These are phyloP conservation scores for Coluber constrictor DNA, from an alignment of 2,797 vertebrate species.

Conservation along the genomic window DNA sequence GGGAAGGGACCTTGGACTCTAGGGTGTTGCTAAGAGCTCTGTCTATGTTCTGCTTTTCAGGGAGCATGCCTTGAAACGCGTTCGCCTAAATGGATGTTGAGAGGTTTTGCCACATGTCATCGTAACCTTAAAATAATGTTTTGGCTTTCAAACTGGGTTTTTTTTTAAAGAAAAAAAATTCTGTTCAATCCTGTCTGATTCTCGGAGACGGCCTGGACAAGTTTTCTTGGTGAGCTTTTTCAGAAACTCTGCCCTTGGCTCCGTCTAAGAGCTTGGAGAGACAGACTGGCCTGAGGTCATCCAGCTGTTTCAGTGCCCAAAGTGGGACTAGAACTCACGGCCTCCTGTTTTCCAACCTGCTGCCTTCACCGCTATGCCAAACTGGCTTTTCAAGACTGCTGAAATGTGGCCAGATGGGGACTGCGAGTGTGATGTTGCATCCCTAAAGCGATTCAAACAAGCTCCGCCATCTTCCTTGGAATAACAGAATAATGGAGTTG, in stretches of 20 bases:
- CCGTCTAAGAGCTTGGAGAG: neutral
- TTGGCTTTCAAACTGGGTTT: neutral
- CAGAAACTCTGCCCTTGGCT: neutral
- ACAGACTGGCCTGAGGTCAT: neutral
- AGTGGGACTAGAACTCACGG: neutral
- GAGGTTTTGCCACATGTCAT: neutral
- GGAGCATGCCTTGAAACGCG: neutral
- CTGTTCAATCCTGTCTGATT: neutral
- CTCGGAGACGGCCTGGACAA: neutral
- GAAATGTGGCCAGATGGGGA: neutral
- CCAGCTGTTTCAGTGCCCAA: neutral
- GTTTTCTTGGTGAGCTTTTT: neutral
- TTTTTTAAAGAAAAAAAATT: neutral
- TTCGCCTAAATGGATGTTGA: neutral
- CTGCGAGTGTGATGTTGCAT: neutral
- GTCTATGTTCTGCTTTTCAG: conserved; percentile 18
- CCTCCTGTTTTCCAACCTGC: no score
- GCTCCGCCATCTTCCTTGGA: no score
- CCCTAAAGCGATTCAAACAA: neutral
- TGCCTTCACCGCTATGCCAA: no score
- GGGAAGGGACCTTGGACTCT: neutral
- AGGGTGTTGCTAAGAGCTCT: neutral
- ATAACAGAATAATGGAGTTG: no score
- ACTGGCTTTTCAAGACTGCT: neutral
- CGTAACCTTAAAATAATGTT: neutral